Conservation (phyloP, 2,888 invertebrate species). For the Deilephila porcellus region DNA sequence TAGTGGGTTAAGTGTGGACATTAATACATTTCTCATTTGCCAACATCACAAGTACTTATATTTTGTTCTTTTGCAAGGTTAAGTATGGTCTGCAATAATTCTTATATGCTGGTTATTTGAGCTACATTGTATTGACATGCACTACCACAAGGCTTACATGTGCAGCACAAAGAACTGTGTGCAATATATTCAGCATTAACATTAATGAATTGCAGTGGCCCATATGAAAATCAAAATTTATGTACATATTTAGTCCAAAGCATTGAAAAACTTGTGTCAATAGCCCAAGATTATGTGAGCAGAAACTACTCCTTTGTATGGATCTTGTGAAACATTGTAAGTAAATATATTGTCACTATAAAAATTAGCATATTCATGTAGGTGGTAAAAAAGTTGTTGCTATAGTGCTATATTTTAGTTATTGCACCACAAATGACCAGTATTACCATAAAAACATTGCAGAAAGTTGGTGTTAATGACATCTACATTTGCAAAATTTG, state of each 20-base stretch:
- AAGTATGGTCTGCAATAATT: too few relatives aligned
- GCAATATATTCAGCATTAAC: slow-evolving; percentile 17
- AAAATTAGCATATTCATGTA: not conserved
- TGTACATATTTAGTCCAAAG: slow-evolving; percentile 19
- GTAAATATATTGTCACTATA: not conserved
- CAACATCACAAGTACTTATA: too few relatives aligned
- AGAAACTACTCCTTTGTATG: not conserved
- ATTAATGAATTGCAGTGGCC: slow-evolving; percentile 10
- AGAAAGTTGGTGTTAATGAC: too few relatives aligned
- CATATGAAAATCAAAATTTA: slow-evolving; percentile 17
- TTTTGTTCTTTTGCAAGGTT: too few relatives aligned
- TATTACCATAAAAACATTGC: too few relatives aligned
- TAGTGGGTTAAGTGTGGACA: too few relatives aligned
- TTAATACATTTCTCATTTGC: too few relatives aligned
- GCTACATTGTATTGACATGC: too few relatives aligned
- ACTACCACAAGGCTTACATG: not conserved
- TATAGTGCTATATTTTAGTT: not conserved
- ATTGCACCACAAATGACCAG: not conserved
- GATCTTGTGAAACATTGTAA: not conserved
- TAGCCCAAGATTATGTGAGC: not conserved
- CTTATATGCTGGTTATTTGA: too few relatives aligned
- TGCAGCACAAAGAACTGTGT: not conserved
- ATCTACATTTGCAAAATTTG: too few relatives aligned
- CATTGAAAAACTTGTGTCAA: slow-evolving; percentile 22
- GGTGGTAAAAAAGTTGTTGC: not conserved